phyloP scores from a whole-genome alignment of 2,113 vertebrate genomes.

The Vulpes ferrilata region DNA sequence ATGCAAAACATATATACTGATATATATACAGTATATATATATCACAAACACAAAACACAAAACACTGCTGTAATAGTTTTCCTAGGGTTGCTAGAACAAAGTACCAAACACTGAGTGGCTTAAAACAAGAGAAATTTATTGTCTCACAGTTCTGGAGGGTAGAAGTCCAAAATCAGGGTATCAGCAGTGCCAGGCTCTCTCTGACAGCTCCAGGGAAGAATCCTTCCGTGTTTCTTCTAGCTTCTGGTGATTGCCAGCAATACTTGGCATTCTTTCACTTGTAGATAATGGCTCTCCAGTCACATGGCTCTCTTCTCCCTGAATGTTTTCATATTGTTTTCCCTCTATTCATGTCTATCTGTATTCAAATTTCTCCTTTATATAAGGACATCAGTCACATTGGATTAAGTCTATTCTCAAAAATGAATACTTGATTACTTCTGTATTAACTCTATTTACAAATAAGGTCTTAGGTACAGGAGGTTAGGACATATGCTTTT shows the following conservation, averaged over 20 bases:
- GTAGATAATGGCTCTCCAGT: background rate
- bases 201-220: background rate
- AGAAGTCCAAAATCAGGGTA: background rate
- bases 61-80: background rate
- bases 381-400: background rate
- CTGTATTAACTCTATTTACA: background rate
- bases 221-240: background rate
- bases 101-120: background rate
- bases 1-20: background rate
- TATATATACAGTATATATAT: too few species aligned
- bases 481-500: background rate
- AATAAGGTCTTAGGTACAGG: background rate
- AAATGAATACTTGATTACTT: background rate
- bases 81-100: background rate
- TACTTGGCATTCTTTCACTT: background rate
- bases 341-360: background rate
- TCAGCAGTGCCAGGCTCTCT: too few species aligned
- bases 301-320: background rate
- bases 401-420: background rate
- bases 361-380: background rate
- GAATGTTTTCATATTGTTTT: background rate
- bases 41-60: background rate
- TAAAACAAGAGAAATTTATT: background rate
- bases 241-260: background rate
- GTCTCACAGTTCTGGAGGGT: background rate